Percentiles rank a stretch among this genome's conserved stretches.
These are phyloP conservation scores for Tortricodes alternella DNA, from an alignment of 2,888 invertebrate genomes.

Conservation along the genomic window DNA sequence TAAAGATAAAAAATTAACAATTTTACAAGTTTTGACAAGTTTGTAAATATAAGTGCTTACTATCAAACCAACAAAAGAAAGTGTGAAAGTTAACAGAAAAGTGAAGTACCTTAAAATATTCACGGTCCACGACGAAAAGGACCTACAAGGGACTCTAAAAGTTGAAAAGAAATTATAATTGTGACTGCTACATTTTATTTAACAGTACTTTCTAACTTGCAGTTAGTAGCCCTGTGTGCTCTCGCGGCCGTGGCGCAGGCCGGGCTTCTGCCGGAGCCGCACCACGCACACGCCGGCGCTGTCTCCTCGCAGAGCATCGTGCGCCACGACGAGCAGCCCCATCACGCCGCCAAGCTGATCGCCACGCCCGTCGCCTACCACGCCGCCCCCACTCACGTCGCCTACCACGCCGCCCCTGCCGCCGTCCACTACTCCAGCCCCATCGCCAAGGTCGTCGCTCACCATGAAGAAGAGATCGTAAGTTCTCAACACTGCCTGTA, in stretches of 20 bases:
- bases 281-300: conserved; percentile 42
- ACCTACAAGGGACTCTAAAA: too few relatives aligned
- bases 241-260: conserved; percentile 42
- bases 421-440: conserved; percentile 37
- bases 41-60: too few relatives aligned
- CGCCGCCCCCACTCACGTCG: conserved; percentile 15
- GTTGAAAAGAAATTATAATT: background rate
- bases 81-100: too few relatives aligned
- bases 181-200: background rate
- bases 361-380: conserved; percentile 32
- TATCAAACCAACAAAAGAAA: too few relatives aligned
- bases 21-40: too few relatives aligned
- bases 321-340: conserved; percentile 47
- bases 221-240: conserved; percentile 40
- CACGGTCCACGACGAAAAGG: too few relatives aligned
- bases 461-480: conserved; percentile 35
- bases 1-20: too few relatives aligned
- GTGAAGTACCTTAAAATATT: too few relatives aligned
- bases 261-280: conserved; percentile 37
- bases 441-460: conserved; percentile 34
- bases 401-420: conserved; percentile 33
- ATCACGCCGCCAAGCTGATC: too few relatives aligned
- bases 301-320: conserved; percentile 64
- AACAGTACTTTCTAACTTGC: background rate
- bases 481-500: too few relatives aligned